Evolutionary conservation across 2,888 invertebrate species (phyloP).

Genomic region (Tachina fera): DNA sequence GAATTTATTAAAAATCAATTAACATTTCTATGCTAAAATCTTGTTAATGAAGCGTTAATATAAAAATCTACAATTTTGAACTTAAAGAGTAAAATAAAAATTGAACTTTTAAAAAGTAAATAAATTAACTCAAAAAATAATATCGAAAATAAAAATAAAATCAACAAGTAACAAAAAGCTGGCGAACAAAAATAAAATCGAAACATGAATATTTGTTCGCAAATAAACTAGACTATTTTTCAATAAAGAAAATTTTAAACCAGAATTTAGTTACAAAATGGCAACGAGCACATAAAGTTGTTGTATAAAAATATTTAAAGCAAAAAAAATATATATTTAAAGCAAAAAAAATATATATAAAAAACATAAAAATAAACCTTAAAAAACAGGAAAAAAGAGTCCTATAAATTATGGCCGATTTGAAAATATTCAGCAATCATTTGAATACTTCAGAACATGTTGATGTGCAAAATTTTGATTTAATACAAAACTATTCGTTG

Average conservation of each 20-base stretch:
- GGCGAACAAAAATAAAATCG: slow-evolving; percentile 24
- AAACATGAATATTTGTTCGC: slow-evolving; percentile 45
- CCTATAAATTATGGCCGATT: slow-evolving; percentile 75
- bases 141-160: background rate
- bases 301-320: slow-evolving; percentile 27
- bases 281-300: slow-evolving; percentile 74
- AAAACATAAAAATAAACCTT: slow-evolving; percentile 31
- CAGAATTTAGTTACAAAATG: slow-evolving; percentile 77
- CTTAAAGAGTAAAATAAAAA: slow-evolving; percentile 26
- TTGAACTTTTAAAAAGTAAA: slow-evolving; percentile 20
- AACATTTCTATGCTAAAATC: slow-evolving; percentile 65
- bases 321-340: no score
- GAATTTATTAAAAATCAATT: slow-evolving; percentile 59
- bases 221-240: slow-evolving; percentile 38
- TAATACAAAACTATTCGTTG: slow-evolving; percentile 81
- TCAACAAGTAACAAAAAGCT: slow-evolving; percentile 20
- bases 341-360: slow-evolving; percentile 24
- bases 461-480: slow-evolving; percentile 77
- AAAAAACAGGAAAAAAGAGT: background rate
- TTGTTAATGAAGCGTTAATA: slow-evolving; percentile 66
- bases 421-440: slow-evolving; percentile 54
- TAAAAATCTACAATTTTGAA: slow-evolving; percentile 53
- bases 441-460: slow-evolving; percentile 73
- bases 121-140: slow-evolving; percentile 31
- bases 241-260: slow-evolving; percentile 30